Evolutionary conservation across 2,113 vertebrate species (phyloP).

Genomic region (Vombatus ursinus): DNA sequence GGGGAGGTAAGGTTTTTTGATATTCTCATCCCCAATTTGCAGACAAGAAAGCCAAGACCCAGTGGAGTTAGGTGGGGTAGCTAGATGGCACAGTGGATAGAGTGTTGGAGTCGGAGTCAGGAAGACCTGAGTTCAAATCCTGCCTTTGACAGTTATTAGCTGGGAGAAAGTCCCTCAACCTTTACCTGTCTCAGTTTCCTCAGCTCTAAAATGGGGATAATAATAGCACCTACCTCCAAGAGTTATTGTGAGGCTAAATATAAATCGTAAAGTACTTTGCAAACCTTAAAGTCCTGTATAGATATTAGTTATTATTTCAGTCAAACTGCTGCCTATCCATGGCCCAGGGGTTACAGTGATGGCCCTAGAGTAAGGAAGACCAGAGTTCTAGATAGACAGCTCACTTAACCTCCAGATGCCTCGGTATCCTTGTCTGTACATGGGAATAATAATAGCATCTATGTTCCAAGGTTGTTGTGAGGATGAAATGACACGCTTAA

Average conservation of each 20-base stretch:
- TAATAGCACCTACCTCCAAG: no score
- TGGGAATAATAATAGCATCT: background rate
- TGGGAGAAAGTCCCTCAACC: no score
- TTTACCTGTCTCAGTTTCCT: no score
- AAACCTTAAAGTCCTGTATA: no score
- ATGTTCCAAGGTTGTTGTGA: no score
- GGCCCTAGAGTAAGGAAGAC: background rate
- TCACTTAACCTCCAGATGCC: background rate
- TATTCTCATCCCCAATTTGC: slow-evolving; percentile 6
- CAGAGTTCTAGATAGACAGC: background rate
- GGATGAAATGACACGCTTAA: no score
- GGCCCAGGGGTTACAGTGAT: background rate
- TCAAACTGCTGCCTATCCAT: background rate
- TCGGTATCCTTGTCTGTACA: background rate
- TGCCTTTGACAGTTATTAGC: no score
- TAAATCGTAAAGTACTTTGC: background rate
- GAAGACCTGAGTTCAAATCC: no score
- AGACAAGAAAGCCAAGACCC: background rate
- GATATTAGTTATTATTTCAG: background rate
- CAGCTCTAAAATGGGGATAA: no score
- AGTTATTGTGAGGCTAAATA: background rate
- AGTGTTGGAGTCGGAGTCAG: no score
- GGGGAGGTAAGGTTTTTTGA: background rate
- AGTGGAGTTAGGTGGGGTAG: no score
- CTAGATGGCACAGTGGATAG: no score